A percentile compares a stretch with the other conserved stretches of the same genome.
These are phyloP conservation scores for Gymnothorax reevesii DNA, from an alignment of 2,797 vertebrate species.

Conservation along the genomic window DNA sequence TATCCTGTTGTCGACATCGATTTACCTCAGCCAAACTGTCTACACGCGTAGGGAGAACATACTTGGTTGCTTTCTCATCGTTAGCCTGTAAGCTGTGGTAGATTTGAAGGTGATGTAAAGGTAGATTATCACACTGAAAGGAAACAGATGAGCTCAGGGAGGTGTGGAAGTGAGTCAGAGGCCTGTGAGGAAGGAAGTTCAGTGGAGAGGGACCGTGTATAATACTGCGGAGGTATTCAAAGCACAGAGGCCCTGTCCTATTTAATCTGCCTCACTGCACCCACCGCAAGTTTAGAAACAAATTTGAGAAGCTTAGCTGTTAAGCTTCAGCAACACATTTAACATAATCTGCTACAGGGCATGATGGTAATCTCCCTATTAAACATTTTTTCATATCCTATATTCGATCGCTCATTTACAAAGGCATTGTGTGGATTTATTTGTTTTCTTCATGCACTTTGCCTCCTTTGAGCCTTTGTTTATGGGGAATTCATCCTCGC, in stretches of 20 bases:
- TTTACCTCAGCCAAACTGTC: no score
- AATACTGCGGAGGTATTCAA: not conserved
- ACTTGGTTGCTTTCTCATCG: not conserved
- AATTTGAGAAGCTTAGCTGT: not conserved
- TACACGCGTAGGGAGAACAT: not conserved
- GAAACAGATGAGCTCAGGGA: not conserved
- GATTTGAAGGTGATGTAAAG: not conserved
- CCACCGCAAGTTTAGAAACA: conserved; percentile 6
- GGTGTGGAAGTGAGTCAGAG: not conserved
- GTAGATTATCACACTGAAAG: not conserved
- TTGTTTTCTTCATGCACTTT: not conserved
- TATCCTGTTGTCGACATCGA: no score
- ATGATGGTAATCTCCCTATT: conserved; percentile 2
- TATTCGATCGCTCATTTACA: not conserved
- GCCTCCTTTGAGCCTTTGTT: not conserved
- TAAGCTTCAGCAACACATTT: not conserved
- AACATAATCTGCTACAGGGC: conserved; percentile 3
- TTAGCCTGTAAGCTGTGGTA: not conserved
- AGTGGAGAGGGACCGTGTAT: not conserved
- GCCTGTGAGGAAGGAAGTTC: not conserved
- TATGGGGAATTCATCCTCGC: not conserved
- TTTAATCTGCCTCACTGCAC: not conserved
- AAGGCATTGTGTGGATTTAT: conserved; percentile 6
- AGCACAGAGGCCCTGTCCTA: not conserved
- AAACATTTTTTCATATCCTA: conserved; percentile 2